Percentiles rank a stretch among this genome's conserved stretches.
These are phyloP conservation scores for Limnodromus scolopaceus DNA, from an alignment of 2,797 vertebrate species.

Conservation along the genomic window DNA sequence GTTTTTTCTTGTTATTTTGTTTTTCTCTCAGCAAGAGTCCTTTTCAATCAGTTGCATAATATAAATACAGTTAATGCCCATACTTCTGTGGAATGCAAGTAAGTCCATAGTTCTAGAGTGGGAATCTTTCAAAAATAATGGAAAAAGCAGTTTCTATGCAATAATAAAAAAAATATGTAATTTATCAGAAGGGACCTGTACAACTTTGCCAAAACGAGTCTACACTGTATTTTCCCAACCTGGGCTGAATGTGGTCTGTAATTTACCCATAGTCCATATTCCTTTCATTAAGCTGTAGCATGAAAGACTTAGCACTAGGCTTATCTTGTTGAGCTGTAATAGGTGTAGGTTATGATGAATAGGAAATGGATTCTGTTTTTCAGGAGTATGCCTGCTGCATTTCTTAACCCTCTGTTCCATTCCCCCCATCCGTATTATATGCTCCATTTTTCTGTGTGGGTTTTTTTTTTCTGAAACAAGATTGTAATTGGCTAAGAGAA, in stretches of 20 bases:
- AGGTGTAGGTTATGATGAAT: slow-evolving; percentile 32
- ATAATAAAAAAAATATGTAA: accelerated
- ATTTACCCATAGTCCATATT: background rate
- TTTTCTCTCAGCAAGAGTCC: background rate
- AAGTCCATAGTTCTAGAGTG: background rate
- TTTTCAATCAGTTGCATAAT: background rate
- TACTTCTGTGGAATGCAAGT: background rate
- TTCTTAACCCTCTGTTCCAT: slow-evolving; percentile 13
- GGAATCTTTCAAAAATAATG: background rate
- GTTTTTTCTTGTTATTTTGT: background rate
- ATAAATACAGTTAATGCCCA: background rate
- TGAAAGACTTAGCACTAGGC: slow-evolving; percentile 5
- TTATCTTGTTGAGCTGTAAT: slow-evolving; percentile 52
- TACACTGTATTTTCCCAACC: background rate
- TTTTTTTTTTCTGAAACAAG: background rate
- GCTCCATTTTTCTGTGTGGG: background rate
- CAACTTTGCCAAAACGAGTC: background rate
- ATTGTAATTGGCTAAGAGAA: background rate
- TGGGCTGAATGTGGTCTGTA: background rate
- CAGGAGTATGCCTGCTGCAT: background rate
- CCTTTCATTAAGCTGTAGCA: slow-evolving; percentile 17
- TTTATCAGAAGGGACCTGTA: background rate
- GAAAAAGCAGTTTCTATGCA: background rate
- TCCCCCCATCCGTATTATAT: background rate
- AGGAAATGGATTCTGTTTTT: slow-evolving; percentile 53